Percentiles rank a stretch among this genome's conserved stretches.
These are phyloP conservation scores for Mormyrus lacerda DNA, from an alignment of 2,113 vertebrate species.

Conservation along the genomic window DNA sequence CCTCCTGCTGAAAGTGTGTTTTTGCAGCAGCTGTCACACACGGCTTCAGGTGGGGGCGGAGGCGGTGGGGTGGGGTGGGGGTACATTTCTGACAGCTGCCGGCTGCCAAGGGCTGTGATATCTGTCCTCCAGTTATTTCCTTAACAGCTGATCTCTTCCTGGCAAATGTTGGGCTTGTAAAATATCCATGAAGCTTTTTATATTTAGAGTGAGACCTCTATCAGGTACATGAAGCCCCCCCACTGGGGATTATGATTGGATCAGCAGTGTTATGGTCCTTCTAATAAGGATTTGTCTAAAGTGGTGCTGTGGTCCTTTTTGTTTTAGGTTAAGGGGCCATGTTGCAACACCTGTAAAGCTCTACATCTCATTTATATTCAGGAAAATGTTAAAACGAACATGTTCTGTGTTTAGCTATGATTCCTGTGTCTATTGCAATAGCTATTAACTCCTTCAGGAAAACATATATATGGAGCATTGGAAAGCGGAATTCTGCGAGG, in stretches of 20 bases:
- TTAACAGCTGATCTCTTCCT: not conserved
- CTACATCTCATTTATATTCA: not conserved
- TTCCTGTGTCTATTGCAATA: not conserved
- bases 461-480: not conserved
- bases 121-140: not conserved
- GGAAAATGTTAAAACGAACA: not conserved
- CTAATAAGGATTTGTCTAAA: not conserved
- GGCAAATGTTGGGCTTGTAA: not conserved
- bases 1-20: not conserved
- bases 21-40: not conserved
- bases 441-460: not conserved
- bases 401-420: not conserved
- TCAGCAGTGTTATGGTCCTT: not conserved
- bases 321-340: not conserved
- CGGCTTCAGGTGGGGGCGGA: not conserved
- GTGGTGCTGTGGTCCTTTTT: not conserved
- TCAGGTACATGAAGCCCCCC: not conserved
- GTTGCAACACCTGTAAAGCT: not conserved
- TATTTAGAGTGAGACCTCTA: not conserved
- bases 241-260: not conserved
- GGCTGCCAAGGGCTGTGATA: not conserved
- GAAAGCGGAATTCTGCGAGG: not conserved
- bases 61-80: not conserved
- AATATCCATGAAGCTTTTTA: not conserved
- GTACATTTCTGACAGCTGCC: not conserved